Evolutionary conservation across 2,888 invertebrate species (phyloP).

Genomic region (Parthenolecanium corni): DNA sequence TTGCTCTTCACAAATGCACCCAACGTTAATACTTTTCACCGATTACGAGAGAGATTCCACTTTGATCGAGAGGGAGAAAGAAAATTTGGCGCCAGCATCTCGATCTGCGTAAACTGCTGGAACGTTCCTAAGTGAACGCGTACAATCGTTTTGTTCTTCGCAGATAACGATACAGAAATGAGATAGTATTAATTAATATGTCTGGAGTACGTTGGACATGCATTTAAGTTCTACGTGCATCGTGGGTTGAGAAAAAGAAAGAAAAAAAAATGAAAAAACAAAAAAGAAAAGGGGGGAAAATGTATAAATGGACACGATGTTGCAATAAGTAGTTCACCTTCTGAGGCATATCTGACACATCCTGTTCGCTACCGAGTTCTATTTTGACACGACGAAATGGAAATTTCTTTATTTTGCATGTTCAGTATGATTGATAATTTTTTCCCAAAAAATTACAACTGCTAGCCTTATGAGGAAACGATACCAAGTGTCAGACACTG

Average conservation of each 20-base stretch:
- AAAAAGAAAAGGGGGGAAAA: neutral
- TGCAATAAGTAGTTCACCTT: slow-evolving; percentile 24
- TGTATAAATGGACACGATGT: slow-evolving; percentile 12
- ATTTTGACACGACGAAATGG: no score
- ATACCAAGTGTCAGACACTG: no score
- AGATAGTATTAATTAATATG: slow-evolving; percentile 22
- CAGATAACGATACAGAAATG: slow-evolving; percentile 1
- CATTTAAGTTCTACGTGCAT: slow-evolving; percentile 11
- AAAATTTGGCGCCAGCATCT: neutral
- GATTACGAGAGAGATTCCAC: no score
- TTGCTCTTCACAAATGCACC: no score
- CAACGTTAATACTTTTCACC: no score
- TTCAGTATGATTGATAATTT: no score
- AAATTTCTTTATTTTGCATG: no score
- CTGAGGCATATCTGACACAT: slow-evolving; percentile 15
- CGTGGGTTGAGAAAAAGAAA: neutral
- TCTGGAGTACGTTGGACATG: slow-evolving; percentile 4
- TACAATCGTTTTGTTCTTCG: neutral
- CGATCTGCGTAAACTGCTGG: neutral
- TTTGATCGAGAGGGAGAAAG: neutral
- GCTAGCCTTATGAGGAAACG: no score
- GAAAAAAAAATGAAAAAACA: neutral
- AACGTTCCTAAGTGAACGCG: neutral
- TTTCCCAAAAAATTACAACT: no score
- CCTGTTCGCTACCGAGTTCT: slow-evolving; percentile 12